Evolutionary conservation across 2,113 vertebrate species (phyloP).

Genomic region (Seriola rivoliana): DNA sequence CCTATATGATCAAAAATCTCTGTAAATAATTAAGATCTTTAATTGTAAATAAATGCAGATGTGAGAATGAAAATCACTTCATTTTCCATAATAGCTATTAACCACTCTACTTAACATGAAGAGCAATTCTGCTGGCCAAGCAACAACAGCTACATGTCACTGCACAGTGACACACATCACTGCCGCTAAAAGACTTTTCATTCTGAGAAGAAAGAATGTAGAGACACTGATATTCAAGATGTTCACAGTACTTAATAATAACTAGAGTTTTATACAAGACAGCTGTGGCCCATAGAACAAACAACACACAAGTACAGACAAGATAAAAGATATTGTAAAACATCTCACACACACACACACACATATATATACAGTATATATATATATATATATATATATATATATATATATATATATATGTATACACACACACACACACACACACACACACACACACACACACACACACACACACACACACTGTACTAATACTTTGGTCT

Average conservation of each 20-base stretch:
- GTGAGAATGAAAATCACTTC: background rate
- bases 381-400: too few relatives aligned
- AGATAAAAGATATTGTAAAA: background rate
- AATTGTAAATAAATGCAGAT: conserved; percentile 1
- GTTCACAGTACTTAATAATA: background rate
- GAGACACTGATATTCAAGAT: background rate
- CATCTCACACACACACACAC: too few relatives aligned
- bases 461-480: too few relatives aligned
- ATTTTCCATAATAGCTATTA: background rate
- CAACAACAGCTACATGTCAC: background rate
- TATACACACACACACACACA: too few relatives aligned
- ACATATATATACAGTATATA: too few relatives aligned
- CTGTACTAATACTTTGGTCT: too few relatives aligned
- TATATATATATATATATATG: too few relatives aligned
- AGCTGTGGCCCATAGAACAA: background rate
- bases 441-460: too few relatives aligned
- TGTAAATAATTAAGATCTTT: background rate
- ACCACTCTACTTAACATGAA: background rate
- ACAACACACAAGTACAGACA: background rate
- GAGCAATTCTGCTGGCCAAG: background rate
- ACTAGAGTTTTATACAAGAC: too few relatives aligned
- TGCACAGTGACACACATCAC: background rate
- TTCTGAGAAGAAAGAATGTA: too few relatives aligned
- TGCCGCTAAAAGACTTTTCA: background rate
- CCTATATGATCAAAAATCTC: background rate